Conservation (phyloP, 1,140 invertebrate species). For the Lycorma delicatula region DNA sequence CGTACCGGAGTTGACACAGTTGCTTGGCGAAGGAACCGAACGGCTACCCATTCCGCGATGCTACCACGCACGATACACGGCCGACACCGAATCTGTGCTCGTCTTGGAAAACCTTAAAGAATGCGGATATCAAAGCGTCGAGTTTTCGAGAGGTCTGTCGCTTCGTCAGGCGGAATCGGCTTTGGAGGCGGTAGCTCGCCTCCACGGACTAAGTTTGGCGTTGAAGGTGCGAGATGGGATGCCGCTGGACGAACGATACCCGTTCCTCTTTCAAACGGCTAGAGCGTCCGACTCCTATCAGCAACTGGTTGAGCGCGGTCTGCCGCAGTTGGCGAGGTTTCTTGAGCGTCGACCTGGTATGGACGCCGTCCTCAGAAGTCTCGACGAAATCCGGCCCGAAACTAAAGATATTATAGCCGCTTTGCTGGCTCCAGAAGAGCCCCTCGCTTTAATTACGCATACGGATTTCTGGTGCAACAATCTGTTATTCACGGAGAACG, state of each 20-base stretch:
- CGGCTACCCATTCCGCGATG: slow-evolving; percentile 51
- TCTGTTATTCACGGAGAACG: slow-evolving; percentile 54
- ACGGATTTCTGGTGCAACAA: slow-evolving; percentile 80
- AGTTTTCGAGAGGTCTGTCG: slow-evolving; percentile 59
- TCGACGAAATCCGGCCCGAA: slow-evolving; percentile 45
- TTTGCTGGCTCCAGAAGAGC: slow-evolving; percentile 53
- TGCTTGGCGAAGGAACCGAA: slow-evolving; percentile 32
- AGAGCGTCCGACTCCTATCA: slow-evolving; percentile 67
- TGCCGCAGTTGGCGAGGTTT: slow-evolving; percentile 61
- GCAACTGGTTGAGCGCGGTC: slow-evolving; percentile 59
- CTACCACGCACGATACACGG: slow-evolving; percentile 52
- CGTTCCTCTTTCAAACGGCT: slow-evolving; percentile 64
- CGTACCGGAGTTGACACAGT: slow-evolving; percentile 45
- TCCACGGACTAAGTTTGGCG: slow-evolving; percentile 60
- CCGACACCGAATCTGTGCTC: slow-evolving; percentile 49
- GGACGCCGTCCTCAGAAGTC: slow-evolving; percentile 43
- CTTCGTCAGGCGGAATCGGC: slow-evolving; percentile 54
- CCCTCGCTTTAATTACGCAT: slow-evolving; percentile 61
- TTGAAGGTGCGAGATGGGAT: slow-evolving; percentile 51
- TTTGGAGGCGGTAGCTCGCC: slow-evolving; percentile 54
- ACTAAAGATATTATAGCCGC: slow-evolving; percentile 54
- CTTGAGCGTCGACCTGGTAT: slow-evolving; percentile 52
- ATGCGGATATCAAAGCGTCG: slow-evolving; percentile 42
- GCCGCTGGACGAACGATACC: slow-evolving; percentile 53
- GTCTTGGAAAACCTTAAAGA: slow-evolving; percentile 51